Evolutionary conservation across 1,140 invertebrate genomes (phyloP).

Genomic region (Globodera rostochiensis): DNA sequence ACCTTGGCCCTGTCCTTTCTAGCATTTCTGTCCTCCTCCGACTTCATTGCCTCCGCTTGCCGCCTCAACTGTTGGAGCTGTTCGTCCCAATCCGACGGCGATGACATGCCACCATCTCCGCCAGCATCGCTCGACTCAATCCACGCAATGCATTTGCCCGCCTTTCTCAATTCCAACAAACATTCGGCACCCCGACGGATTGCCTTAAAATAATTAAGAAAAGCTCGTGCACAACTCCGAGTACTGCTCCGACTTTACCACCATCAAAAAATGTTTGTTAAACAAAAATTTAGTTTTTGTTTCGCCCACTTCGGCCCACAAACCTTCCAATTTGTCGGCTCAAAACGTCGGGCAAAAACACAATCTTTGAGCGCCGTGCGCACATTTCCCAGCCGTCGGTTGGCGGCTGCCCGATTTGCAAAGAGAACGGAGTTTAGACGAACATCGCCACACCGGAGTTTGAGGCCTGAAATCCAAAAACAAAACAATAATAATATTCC

Average conservation of each 20-base stretch:
- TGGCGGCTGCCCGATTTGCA: slow-evolving; percentile 85
- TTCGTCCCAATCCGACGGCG: not conserved
- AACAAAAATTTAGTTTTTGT: not conserved
- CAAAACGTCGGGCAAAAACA: slow-evolving; percentile 68
- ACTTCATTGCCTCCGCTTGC: not conserved
- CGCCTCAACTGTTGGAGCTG: not conserved
- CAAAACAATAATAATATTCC: slow-evolving; percentile 22
- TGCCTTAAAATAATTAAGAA: slow-evolving; percentile 36
- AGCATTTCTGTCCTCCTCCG: not conserved
- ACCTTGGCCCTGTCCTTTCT: not conserved
- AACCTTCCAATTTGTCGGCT: slow-evolving; percentile 67
- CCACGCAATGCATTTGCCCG: slow-evolving; percentile 49
- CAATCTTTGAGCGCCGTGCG: slow-evolving; percentile 67
- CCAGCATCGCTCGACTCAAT: slow-evolving; percentile 35
- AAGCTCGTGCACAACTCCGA: no score
- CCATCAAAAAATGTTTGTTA: no score
- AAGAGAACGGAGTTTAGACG: slow-evolving; percentile 81
- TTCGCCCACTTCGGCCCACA: slow-evolving; percentile 2
- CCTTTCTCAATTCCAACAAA: slow-evolving; percentile 53
- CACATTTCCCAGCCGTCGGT: slow-evolving; percentile 81
- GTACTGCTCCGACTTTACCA: no score
- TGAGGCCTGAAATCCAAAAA: slow-evolving; percentile 72
- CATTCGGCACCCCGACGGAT: slow-evolving; percentile 53
- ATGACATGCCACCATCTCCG: not conserved
- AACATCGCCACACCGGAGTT: slow-evolving; percentile 76